Evolutionary conservation across 2,113 vertebrate genomes (phyloP).

Genomic region (Microcebus tavaratra): DNA sequence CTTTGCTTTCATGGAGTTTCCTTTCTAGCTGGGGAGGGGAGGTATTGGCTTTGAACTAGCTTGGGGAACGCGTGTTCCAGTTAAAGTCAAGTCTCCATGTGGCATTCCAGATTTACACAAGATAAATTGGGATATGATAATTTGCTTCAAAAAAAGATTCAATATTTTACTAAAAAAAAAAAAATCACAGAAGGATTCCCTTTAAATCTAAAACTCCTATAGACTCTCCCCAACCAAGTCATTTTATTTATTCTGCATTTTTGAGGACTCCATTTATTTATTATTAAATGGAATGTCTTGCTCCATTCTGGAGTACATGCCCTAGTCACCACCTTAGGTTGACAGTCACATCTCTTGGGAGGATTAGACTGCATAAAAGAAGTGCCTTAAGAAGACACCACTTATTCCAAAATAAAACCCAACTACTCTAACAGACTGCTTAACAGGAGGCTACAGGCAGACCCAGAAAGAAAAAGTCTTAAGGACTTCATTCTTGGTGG

Average conservation of each 20-base stretch:
- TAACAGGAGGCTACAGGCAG: neutral
- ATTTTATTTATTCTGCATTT: constrained; percentile 50
- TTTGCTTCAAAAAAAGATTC: constrained; percentile 76
- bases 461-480: neutral
- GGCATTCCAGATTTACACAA: constrained; percentile 75
- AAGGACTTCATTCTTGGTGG: neutral
- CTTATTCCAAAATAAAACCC: neutral
- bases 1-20: constrained; percentile 42
- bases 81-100: constrained; percentile 76
- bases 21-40: constrained; percentile 36
- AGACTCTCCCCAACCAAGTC: neutral
- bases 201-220: constrained; percentile 68
- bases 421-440: neutral
- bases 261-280: neutral
- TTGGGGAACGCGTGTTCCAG: constrained; percentile 58
- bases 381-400: neutral
- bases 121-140: constrained; percentile 77
- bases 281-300: neutral
- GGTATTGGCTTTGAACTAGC: constrained; percentile 55
- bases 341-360: neutral
- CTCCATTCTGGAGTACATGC: neutral
- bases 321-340: neutral
- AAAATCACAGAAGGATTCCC: constrained; percentile 74
- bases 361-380: neutral
- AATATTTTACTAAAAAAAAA: constrained; percentile 68